Evolutionary conservation across 2,888 invertebrate genomes (phyloP).

Genomic region (Galeruca laticollis): DNA sequence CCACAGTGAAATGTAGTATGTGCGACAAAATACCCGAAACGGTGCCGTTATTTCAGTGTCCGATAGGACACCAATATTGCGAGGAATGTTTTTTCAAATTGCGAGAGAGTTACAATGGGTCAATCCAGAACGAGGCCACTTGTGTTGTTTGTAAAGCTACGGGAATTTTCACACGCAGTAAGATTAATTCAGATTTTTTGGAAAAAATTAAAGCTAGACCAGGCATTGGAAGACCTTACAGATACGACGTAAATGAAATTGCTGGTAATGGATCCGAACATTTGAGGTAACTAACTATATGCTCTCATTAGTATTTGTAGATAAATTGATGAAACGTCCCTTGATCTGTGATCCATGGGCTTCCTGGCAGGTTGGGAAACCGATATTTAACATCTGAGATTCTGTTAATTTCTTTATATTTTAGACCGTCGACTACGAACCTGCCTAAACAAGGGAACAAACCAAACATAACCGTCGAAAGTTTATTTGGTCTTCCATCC

Average conservation of each 20-base stretch:
- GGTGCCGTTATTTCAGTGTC: slow-evolving; percentile 60
- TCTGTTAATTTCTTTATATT: too few species aligned
- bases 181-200: slow-evolving; percentile 55
- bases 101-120: slow-evolving; percentile 50
- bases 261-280: slow-evolving; percentile 17
- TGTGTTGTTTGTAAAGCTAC: slow-evolving; percentile 52
- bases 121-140: slow-evolving; percentile 47
- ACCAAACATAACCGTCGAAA: too few species aligned
- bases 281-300: too few species aligned
- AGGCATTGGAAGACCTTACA: slow-evolving; percentile 59
- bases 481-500: too few species aligned
- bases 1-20: slow-evolving; percentile 54
- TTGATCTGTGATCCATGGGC: too few species aligned
- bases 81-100: slow-evolving; percentile 57
- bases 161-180: slow-evolving; percentile 50
- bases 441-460: too few species aligned
- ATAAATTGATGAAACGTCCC: too few species aligned
- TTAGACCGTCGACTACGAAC: too few species aligned
- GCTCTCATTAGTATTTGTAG: too few species aligned
- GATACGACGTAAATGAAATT: slow-evolving; percentile 52
- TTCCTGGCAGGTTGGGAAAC: too few species aligned
- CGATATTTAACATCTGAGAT: too few species aligned
- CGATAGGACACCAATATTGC: slow-evolving; percentile 60
- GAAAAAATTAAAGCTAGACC: slow-evolving; percentile 59
- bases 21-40: slow-evolving; percentile 59